Percentiles rank a stretch among this genome's conserved stretches.
Evolutionary conservation across 2,797 vertebrate species (phyloP).

Genomic region (Acanthis flammea): DNA sequence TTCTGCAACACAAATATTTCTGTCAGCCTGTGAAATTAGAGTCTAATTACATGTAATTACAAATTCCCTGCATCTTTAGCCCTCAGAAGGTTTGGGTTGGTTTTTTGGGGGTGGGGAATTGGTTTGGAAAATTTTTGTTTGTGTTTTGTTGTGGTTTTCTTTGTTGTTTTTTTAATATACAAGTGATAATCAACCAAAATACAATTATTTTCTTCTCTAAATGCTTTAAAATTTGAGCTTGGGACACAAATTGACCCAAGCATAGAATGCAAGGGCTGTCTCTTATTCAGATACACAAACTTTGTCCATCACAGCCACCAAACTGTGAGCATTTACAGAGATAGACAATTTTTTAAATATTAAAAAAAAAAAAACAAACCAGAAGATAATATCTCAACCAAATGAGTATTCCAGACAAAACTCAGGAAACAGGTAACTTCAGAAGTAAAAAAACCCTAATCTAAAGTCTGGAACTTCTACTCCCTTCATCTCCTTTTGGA

Average conservation of each 20-base stretch:
- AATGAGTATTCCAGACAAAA: background rate
- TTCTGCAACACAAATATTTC: slow-evolving; percentile 66
- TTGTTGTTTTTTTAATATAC: background rate
- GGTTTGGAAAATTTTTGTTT: background rate
- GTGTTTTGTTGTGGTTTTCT: no score
- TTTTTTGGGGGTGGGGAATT: background rate
- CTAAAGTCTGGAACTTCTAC: background rate
- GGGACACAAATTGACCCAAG: background rate
- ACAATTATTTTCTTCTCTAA: background rate
- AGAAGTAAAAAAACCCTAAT: background rate
- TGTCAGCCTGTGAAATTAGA: background rate
- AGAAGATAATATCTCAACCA: background rate
- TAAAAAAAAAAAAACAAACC: background rate
- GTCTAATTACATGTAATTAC: background rate
- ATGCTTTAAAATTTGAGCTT: background rate
- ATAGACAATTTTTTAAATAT: background rate
- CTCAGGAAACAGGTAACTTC: background rate
- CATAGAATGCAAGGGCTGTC: background rate
- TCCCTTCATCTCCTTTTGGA: background rate
- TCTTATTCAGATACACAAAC: background rate
- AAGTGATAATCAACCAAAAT: background rate
- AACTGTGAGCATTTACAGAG: background rate
- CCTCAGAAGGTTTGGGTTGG: background rate
- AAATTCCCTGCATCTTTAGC: background rate
- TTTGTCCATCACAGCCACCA: background rate